phyloP scores from a whole-genome alignment of 2,888 invertebrate genomes.

The Cremastobaeus sp. region DNA sequence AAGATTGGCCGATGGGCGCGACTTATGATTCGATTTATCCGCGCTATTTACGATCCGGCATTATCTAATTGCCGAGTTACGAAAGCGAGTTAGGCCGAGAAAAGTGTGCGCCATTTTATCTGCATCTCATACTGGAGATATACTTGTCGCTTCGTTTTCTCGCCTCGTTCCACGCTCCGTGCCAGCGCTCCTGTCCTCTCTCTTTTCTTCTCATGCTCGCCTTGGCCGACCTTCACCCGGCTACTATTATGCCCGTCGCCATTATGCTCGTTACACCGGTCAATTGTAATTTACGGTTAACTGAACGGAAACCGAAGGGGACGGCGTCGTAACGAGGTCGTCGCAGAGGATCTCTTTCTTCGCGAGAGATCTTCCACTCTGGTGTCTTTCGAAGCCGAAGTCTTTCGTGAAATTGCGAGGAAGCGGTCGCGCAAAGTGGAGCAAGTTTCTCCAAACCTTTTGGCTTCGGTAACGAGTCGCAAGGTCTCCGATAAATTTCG shows the following conservation, averaged over 20 bases:
- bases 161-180: conserved; percentile 44
- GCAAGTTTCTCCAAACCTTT: conserved; percentile 30
- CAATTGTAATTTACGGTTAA: conserved; percentile 77
- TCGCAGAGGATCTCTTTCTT: conserved; percentile 45
- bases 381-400: conserved; percentile 1
- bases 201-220: conserved; percentile 63
- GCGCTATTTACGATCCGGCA: conserved; percentile 58
- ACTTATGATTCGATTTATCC: conserved; percentile 58
- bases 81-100: conserved; percentile 58
- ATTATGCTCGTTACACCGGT: conserved; percentile 75
- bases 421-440: conserved; percentile 22
- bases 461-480: no score
- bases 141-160: conserved; percentile 54
- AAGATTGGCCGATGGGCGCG: conserved; percentile 54
- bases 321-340: conserved; percentile 68
- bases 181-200: conserved; percentile 33
- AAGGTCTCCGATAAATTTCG: conserved; percentile 1
- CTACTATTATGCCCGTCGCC: conserved; percentile 68
- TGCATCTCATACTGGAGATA: conserved; percentile 44
- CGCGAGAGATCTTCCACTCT: neutral
- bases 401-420: conserved; percentile 19
- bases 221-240: conserved; percentile 77
- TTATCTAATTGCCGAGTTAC: conserved; percentile 61
- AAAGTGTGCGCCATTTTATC: conserved; percentile 58
- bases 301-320: conserved; percentile 75